A percentile compares a stretch with the other conserved stretches of the same genome.
Conservation (phyloP, 1,140 invertebrate genomes). For the Ips nitidus region DNA sequence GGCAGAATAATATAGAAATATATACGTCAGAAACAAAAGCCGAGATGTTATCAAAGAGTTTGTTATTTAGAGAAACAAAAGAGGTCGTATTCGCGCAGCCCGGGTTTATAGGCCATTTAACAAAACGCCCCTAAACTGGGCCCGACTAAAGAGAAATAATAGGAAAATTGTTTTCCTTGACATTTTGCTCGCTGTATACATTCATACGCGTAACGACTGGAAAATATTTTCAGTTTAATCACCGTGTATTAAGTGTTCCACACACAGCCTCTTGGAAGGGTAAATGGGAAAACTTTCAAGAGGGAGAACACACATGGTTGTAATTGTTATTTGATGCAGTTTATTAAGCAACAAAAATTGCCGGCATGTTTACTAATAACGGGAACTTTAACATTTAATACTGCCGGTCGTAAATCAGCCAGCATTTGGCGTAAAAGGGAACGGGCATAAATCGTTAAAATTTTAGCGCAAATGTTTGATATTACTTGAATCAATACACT, state of each 20-base stretch:
- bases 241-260: not conserved
- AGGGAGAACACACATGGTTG: not conserved
- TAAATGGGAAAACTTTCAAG: slow-evolving; percentile 1
- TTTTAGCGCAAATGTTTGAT: no score
- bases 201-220: slow-evolving; percentile 21
- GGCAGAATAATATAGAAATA: slow-evolving; percentile 29
- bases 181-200: slow-evolving; percentile 20
- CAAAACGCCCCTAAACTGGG: slow-evolving; percentile 23
- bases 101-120: slow-evolving; percentile 28
- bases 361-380: no score
- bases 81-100: slow-evolving; percentile 18
- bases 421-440: no score
- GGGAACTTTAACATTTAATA: no score
- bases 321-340: no score
- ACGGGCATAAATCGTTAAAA: no score
- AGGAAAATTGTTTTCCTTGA: slow-evolving; percentile 31
- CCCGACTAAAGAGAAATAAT: slow-evolving; percentile 20
- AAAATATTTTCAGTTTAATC: slow-evolving; percentile 12
- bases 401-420: no score
- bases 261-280: not conserved
- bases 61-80: slow-evolving; percentile 30
- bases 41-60: slow-evolving; percentile 27
- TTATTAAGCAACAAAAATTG: no score
- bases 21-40: slow-evolving; percentile 30
- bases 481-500: no score